These are phyloP conservation scores for Neostethus bicornis DNA, from an alignment of 2,797 vertebrate species.

Conservation along the genomic window DNA sequence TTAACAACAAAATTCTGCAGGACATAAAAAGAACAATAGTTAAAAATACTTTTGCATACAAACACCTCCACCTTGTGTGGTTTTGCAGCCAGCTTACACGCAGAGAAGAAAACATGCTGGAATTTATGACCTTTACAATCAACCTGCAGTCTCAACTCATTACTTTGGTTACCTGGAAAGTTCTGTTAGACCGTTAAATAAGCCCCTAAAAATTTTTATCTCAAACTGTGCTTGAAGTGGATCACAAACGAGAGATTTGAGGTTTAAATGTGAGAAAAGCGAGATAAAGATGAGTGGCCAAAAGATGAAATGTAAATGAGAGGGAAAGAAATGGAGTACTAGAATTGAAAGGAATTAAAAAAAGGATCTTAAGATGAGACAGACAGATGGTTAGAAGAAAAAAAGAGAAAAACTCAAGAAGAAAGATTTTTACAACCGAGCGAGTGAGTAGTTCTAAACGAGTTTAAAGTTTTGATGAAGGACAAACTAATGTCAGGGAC, in stretches of 20 bases:
- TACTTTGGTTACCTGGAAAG: constrained; percentile 49
- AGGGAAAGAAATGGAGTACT: constrained; percentile 35
- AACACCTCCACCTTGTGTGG: constrained; percentile 60
- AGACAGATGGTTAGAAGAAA: constrained; percentile 48
- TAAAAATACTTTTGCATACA: background rate
- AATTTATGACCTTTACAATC: constrained; percentile 22
- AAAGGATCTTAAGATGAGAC: constrained; percentile 37
- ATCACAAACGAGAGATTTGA: constrained; percentile 2
- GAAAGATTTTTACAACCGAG: constrained; percentile 51
- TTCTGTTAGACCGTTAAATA: constrained; percentile 15
- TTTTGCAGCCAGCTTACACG: constrained; percentile 63
- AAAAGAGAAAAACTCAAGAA: constrained; percentile 26
- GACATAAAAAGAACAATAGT: constrained; percentile 4
- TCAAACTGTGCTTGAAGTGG: constrained; percentile 20
- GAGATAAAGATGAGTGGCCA: constrained; percentile 13
- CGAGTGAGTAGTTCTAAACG: constrained; percentile 64
- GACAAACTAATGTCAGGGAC: constrained; percentile 86
- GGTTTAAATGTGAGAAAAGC: constrained; percentile 31
- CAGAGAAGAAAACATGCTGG: constrained; percentile 21
- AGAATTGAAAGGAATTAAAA: constrained; percentile 34
- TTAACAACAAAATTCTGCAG: constrained; percentile 11
- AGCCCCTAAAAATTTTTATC: background rate
- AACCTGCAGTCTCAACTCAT: constrained; percentile 45
- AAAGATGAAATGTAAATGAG: constrained; percentile 54
- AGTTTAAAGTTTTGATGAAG: constrained; percentile 84